Evolutionary conservation across 2,888 invertebrate genomes (phyloP).

Genomic region (Sarcophaga caerulescens): DNA sequence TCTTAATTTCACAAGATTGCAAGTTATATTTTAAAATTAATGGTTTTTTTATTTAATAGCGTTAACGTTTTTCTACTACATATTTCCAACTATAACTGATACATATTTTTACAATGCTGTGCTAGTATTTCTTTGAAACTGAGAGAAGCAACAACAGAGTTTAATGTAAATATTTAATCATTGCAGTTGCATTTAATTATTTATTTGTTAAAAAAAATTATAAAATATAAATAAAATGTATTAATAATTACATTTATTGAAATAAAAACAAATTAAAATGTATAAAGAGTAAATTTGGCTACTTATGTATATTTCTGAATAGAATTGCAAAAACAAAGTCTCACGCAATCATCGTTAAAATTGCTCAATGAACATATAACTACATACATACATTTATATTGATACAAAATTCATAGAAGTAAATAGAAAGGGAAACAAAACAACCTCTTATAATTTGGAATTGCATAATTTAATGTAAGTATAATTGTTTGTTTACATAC

Average conservation of each 20-base stretch:
- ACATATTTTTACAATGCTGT: background rate
- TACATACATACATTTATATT: background rate
- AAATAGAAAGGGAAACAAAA: background rate
- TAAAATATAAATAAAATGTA: background rate
- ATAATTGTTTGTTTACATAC: background rate
- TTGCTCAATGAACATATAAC: conserved; percentile 19
- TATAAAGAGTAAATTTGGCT: background rate
- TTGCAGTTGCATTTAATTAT: background rate
- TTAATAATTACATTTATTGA: background rate
- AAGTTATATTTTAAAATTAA: too few relatives aligned
- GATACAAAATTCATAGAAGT: background rate
- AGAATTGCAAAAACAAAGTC: conserved; percentile 22
- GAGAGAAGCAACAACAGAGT: background rate
- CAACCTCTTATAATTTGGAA: background rate
- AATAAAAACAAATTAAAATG: background rate
- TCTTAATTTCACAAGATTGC: too few relatives aligned
- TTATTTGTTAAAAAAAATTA: background rate
- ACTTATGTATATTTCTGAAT: background rate
- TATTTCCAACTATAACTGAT: background rate
- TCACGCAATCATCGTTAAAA: conserved; percentile 39
- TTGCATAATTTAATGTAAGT: conserved; percentile 46
- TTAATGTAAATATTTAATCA: background rate
- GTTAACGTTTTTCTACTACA: too few relatives aligned
- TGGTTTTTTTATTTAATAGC: too few relatives aligned
- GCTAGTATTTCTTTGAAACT: background rate